Conservation (phyloP, 2,113 vertebrate genomes). For the Ifrita kowaldi region DNA sequence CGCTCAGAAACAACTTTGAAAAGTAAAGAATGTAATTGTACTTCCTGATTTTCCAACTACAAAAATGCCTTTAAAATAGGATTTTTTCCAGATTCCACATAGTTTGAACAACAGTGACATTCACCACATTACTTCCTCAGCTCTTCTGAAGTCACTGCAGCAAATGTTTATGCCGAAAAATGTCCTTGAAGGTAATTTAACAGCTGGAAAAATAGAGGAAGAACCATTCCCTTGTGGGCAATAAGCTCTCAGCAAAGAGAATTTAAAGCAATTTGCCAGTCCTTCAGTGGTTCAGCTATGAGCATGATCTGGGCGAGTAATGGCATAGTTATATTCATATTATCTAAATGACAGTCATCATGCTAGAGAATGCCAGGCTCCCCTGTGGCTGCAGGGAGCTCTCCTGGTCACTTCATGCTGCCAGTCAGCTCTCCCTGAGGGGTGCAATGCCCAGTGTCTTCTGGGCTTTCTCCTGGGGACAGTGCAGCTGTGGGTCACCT, state of each 20-base stretch:
- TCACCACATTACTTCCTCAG: neutral
- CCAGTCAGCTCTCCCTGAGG: neutral
- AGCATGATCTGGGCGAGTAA: conserved; percentile 1
- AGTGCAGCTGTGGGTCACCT: neutral
- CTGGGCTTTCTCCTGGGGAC: neutral
- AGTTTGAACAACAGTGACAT: neutral
- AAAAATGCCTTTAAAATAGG: neutral
- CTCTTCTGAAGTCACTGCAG: neutral
- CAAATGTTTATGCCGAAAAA: neutral
- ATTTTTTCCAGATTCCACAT: neutral
- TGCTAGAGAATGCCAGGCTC: neutral
- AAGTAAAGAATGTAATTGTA: neutral
- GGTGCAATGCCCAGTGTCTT: too few species aligned
- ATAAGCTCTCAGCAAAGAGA: conserved; percentile 8
- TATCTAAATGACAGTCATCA: conserved; percentile 17
- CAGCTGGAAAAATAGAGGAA: conserved; percentile 3
- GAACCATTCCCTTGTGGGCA: neutral
- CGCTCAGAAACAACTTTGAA: neutral
- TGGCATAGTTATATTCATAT: neutral
- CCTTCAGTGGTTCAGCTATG: neutral
- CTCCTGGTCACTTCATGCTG: neutral
- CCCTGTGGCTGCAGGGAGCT: neutral
- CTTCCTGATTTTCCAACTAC: neutral
- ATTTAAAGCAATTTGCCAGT: conserved; percentile 19
- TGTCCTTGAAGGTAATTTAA: conserved; percentile 2